Evolutionary conservation across 2,113 vertebrate species (phyloP).

Genomic region (Phyllostomus discolor): DNA sequence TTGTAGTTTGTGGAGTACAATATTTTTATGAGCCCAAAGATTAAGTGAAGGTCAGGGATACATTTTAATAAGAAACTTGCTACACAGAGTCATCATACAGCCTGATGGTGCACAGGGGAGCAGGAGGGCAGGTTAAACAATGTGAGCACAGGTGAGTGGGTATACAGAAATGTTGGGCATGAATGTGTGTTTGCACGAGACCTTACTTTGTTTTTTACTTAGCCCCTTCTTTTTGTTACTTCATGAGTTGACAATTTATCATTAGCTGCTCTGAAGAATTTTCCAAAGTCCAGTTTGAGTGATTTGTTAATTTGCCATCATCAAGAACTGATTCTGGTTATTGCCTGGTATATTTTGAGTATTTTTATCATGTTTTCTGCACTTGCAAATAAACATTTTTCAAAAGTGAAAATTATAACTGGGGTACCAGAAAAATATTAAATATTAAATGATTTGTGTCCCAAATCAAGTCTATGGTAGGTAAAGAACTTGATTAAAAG

Average conservation of each 20-base stretch:
- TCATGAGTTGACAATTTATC: not conserved
- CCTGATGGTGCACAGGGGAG: not conserved
- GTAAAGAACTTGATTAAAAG: not conserved
- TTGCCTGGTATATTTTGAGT: not conserved
- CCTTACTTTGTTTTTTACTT: not conserved
- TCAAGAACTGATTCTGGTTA: not conserved
- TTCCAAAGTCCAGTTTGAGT: not conserved
- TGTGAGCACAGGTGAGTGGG: not conserved
- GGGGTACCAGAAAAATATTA: not conserved
- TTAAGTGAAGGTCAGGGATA: not conserved
- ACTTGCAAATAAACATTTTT: not conserved
- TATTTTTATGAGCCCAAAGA: not conserved
- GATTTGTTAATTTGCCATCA: not conserved
- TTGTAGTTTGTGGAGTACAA: not conserved
- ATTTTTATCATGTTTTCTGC: not conserved
- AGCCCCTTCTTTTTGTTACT: not conserved
- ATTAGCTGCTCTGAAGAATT: not conserved
- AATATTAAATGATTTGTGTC: not conserved
- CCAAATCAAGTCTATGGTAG: not conserved
- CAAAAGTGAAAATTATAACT: not conserved
- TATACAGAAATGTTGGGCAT: not conserved
- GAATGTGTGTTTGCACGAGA: not conserved
- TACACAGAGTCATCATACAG: not conserved
- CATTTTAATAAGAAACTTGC: not conserved
- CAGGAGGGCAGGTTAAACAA: rapidly evolving